Evolutionary conservation across 2,113 vertebrate species (phyloP).

Genomic region (Nymphicus hollandicus): DNA sequence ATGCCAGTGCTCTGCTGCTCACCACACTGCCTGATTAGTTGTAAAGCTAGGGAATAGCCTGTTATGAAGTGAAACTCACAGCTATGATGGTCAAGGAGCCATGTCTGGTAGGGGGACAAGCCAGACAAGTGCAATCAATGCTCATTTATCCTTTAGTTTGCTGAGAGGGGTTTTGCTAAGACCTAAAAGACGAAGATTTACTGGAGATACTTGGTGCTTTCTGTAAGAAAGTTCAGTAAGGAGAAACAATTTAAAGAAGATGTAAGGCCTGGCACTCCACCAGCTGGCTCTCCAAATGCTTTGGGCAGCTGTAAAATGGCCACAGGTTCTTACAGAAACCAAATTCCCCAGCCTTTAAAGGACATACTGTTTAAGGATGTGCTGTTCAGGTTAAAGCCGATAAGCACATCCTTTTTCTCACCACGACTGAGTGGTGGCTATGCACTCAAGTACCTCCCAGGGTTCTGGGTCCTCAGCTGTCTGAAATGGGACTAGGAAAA

Average conservation of each 20-base stretch:
- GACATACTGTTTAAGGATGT: neutral
- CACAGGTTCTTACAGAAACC: neutral
- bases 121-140: neutral
- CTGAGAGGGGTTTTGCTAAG: neutral
- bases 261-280: neutral
- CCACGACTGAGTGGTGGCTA: fast-evolving
- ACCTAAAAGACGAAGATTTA: neutral
- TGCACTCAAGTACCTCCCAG: neutral
- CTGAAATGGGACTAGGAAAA: neutral
- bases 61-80: neutral
- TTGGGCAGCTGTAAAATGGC: neutral
- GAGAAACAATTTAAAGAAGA: neutral
- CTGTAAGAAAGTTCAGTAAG: neutral
- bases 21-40: neutral
- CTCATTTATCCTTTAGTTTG: neutral
- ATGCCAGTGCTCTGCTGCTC: neutral
- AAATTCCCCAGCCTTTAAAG: neutral
- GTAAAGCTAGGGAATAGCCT: neutral
- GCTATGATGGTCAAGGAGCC: fast-evolving
- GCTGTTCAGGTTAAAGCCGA: neutral
- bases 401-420: neutral
- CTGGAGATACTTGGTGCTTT: neutral
- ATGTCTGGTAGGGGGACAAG: neutral
- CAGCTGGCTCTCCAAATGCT: neutral
- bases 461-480: neutral